Conservation (phyloP, 2,888 invertebrate genomes). For the Zele albiditarsus region DNA sequence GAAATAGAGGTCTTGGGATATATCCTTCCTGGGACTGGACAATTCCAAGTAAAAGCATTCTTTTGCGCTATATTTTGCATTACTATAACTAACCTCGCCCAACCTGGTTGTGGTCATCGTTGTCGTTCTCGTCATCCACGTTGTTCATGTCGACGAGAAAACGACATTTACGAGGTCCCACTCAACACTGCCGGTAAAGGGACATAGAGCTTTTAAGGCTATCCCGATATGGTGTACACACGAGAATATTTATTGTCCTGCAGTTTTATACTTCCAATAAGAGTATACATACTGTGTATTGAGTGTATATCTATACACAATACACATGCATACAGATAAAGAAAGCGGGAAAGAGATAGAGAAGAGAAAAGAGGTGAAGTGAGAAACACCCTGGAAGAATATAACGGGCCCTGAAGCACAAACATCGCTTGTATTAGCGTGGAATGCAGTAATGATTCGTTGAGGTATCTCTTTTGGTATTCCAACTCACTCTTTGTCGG, state of each 20-base stretch:
- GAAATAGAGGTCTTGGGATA: conserved; percentile 9
- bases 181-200: not conserved
- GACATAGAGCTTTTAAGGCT: conserved; percentile 21
- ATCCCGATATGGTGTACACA: conserved; percentile 43
- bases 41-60: not conserved
- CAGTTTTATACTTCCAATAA: conserved; percentile 22
- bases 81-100: conserved; percentile 53
- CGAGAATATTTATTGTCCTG: conserved; percentile 47
- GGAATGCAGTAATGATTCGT: conserved; percentile 36
- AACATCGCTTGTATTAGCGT: conserved; percentile 44
- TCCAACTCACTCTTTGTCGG: conserved; percentile 8
- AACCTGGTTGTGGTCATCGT: conserved; percentile 36
- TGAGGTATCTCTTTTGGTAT: conserved; percentile 19
- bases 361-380: not conserved
- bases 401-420: conserved; percentile 22
- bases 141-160: not conserved
- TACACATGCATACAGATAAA: not conserved
- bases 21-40: conserved; percentile 13
- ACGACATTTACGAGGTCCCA: conserved; percentile 41
- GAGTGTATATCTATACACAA: not conserved
- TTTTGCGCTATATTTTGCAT: conserved; percentile 39
- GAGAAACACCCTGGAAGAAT: conserved; percentile 17
- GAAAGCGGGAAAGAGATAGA: not conserved
- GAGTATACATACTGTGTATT: not conserved
- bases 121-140: not conserved